These are phyloP conservation scores for Malurus splendens DNA, from an alignment of 2,797 vertebrate genomes.

Conservation along the genomic window DNA sequence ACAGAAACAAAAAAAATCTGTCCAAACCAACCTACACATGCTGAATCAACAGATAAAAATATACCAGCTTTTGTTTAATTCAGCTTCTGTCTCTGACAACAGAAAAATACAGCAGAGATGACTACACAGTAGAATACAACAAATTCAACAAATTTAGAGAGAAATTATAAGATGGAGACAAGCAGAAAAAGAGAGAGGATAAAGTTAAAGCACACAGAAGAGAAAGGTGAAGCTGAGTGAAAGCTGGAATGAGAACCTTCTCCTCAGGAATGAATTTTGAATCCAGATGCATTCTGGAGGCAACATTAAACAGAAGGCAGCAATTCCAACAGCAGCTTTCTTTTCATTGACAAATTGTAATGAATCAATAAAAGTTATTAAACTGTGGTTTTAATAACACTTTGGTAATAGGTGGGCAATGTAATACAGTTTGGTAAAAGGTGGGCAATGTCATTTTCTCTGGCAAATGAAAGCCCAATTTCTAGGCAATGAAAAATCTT, in stretches of 20 bases:
- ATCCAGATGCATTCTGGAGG: not conserved
- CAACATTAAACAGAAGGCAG: not conserved
- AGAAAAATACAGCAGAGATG: not conserved
- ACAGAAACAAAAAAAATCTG: not conserved
- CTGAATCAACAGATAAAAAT: not conserved
- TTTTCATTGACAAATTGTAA: not conserved
- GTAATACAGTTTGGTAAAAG: not conserved
- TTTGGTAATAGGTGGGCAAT: not conserved
- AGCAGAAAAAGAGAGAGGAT: not conserved
- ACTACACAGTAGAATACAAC: not conserved
- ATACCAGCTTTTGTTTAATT: not conserved
- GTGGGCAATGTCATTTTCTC: not conserved
- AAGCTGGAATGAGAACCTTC: not conserved
- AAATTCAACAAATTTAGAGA: not conserved
- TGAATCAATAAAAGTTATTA: not conserved
- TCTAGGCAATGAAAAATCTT: not conserved
- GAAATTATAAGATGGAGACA: not conserved
- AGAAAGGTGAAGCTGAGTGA: not conserved
- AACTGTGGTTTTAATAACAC: not conserved
- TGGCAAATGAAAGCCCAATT: not conserved
- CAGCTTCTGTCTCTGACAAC: not conserved
- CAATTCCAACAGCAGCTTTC: not conserved
- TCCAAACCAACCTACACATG: not conserved
- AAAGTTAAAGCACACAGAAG: not conserved
- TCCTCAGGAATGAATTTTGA: not conserved